Base-by-base conservation (phyloP, 2,888 invertebrate species). In the Flexamia atlantica region DNA sequence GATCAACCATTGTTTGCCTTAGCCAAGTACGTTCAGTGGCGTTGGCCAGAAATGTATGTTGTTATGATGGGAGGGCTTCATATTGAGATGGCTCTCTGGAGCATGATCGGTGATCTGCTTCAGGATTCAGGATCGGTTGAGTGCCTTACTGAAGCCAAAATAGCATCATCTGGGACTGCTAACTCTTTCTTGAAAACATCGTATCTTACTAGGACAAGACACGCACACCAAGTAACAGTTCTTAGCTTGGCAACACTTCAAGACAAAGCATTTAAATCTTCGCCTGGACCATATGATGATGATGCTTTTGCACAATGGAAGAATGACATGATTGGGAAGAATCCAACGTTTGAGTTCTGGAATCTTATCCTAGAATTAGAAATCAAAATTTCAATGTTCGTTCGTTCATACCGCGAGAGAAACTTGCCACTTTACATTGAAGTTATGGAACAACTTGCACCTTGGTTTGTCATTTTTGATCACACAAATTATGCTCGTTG, bases 151-250 rank as follows among this genome's bases (percentile, higher is more conserved):
- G 20, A 74, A 9, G 74, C 74, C 23, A 9, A 74, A 42, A 36
- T 74, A 36, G 36, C 36, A 74, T 74, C 74, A 36, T 40, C 74
- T 42, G 74, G 74, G 23, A 74, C 36, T 10, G 74, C 74, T 42
- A 17, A 74, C 23, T 74, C 74, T 42, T 36, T 36, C 74, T 74
- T 32, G 32, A 74, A 36, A 20, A 23, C 74, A 36, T n/a, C 74
- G 23, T n/a, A 32, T 17, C 20, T 32, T 36, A 74, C 74, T 42
- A n/a, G 74, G 23, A 36, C 74, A 36, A 74, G 74, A 74, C 40
- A 23, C 14, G 74, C 74, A 28, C 70, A 70, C n/a, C 70, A 70
- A 70, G n/a, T 40, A 30, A 70, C 70, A 36, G 14, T 74, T n/a
- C 2, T 74, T 12, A 36, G 7, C 40, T 36, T 74, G 32, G 20